These are phyloP conservation scores for Bryconaethiops microstoma DNA, from an alignment of 2,797 vertebrate genomes.

Conservation along the genomic window DNA sequence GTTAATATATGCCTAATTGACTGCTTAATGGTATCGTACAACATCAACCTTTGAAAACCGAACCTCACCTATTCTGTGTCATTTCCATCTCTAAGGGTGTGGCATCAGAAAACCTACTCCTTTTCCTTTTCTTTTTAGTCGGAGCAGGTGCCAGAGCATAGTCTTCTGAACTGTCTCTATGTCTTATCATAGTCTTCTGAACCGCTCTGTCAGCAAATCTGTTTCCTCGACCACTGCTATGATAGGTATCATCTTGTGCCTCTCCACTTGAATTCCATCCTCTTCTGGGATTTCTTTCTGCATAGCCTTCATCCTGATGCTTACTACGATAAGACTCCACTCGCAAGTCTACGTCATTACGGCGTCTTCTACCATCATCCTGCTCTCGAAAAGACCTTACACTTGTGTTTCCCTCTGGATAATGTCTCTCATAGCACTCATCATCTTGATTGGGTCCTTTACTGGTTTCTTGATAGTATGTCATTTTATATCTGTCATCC, in stretches of 20 bases:
- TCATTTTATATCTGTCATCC: constrained; percentile 37
- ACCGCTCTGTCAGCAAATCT: constrained; percentile 26
- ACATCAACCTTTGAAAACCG: background rate
- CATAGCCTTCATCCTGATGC: constrained; percentile 9
- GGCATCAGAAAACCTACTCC: constrained; percentile 76
- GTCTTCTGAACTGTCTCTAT: constrained; percentile 8
- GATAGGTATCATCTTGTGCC: constrained; percentile 14
- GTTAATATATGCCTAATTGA: background rate
- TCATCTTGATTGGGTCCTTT: background rate
- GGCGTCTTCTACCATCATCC: background rate
- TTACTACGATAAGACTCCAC: background rate
- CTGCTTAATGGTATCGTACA: background rate
- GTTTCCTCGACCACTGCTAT: constrained; percentile 17
- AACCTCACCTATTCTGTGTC: constrained; percentile 68
- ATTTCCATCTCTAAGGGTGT: constrained; percentile 67
- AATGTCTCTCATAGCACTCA: constrained; percentile 4
- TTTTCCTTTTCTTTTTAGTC: constrained; percentile 70
- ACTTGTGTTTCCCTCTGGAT: constrained; percentile 5
- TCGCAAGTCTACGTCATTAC: background rate
- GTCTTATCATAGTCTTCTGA: constrained; percentile 14
- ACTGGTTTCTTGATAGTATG: constrained; percentile 56
- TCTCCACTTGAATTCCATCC: constrained; percentile 30
- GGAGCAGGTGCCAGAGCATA: constrained; percentile 17
- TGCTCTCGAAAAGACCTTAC: constrained; percentile 20
- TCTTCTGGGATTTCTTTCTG: constrained; percentile 10